A percentile compares a stretch with the other conserved stretches of the same genome.
Evolutionary conservation across 2,888 invertebrate genomes (phyloP).

Genomic region (Bombylius major): DNA sequence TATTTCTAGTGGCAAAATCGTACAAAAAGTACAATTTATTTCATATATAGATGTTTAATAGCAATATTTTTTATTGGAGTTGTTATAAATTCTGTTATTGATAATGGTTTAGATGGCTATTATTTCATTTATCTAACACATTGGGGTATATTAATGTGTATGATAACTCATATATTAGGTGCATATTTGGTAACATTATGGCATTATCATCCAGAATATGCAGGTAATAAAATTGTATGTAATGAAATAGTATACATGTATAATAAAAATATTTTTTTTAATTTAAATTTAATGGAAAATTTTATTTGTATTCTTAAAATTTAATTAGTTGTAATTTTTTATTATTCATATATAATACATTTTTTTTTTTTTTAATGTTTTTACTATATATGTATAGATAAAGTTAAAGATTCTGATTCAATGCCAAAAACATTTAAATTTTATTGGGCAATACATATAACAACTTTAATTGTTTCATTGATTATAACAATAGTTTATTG

Average conservation of each 20-base stretch:
- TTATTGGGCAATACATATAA: conserved; percentile 60
- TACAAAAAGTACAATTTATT: conserved; percentile 29
- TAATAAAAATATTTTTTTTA: no score
- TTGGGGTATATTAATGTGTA: conserved; percentile 34
- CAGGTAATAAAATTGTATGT: conserved; percentile 22
- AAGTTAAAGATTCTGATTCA: conserved; percentile 26
- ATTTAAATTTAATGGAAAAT: no score
- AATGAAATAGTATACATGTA: not conserved
- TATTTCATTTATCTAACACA: conserved; percentile 36
- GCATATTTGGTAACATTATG: conserved; percentile 31
- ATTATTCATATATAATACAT: not conserved
- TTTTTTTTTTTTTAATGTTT: not conserved
- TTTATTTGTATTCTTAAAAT: no score
- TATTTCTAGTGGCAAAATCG: conserved; percentile 32
- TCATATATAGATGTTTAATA: conserved; percentile 32
- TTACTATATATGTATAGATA: conserved; percentile 28
- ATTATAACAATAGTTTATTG: conserved; percentile 66
- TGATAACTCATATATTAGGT: conserved; percentile 29
- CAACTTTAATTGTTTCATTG: conserved; percentile 51
- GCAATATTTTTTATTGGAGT: conserved; percentile 30
- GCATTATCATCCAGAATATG: conserved; percentile 33
- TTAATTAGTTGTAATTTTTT: no score
- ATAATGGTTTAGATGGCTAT: conserved; percentile 16
- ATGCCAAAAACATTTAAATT: conserved; percentile 35
- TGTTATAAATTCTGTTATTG: conserved; percentile 28